phyloP scores from a whole-genome alignment of 2,888 invertebrate genomes.

The Thera britannica region DNA sequence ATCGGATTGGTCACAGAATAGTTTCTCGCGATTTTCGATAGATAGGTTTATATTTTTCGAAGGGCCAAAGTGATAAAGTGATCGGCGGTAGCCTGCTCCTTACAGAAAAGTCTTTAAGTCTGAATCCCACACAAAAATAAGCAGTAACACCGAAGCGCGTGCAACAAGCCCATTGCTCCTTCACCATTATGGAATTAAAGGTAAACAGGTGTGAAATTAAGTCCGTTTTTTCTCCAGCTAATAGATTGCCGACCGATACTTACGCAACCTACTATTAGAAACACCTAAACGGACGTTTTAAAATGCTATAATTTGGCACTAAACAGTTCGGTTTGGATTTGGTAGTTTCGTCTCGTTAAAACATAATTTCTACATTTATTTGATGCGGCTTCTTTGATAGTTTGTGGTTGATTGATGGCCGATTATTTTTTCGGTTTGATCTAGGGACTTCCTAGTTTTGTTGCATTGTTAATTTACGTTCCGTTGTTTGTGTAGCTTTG shows the following conservation, averaged over 20 bases:
- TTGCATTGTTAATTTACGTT: conserved; percentile 55
- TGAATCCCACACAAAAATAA: background rate
- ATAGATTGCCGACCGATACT: conserved; percentile 76
- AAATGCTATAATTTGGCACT: conserved; percentile 83
- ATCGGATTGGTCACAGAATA: too few species aligned
- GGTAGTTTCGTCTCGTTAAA: conserved; percentile 79
- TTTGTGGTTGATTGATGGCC: conserved; percentile 78
- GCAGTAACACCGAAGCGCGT: conserved; percentile 48
- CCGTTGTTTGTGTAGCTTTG: conserved; percentile 54
- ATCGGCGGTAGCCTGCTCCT: background rate
- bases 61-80: too few species aligned
- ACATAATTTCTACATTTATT: conserved; percentile 77
- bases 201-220: conserved; percentile 84
- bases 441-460: conserved; percentile 74
- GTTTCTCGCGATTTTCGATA: too few species aligned
- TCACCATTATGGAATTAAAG: conserved; percentile 78
- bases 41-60: too few species aligned
- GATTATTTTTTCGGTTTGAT: conserved; percentile 77
- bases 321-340: conserved; percentile 76
- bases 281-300: conserved; percentile 78
- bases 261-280: conserved; percentile 69
- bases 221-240: conserved; percentile 76
- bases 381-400: conserved; percentile 70
- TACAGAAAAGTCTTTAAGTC: background rate
- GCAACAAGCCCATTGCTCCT: conserved; percentile 71